A percentile compares a stretch with the other conserved stretches of the same genome.
Evolutionary conservation across 23 tunicate genomes (phyloP).

Genomic region (Phallusia fumigata): DNA sequence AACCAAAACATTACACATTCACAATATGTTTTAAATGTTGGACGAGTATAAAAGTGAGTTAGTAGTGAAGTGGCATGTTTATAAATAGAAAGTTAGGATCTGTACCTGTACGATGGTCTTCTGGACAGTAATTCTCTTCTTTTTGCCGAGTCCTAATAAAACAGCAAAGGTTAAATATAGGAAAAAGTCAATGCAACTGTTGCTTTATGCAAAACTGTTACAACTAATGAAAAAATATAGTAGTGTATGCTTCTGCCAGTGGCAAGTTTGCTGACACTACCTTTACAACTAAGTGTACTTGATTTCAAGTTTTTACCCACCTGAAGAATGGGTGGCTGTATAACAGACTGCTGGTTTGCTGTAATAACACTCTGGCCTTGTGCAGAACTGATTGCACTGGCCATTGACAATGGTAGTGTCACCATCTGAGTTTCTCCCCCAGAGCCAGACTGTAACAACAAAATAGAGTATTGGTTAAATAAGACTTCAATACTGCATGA

Average conservation of each 20-base stretch:
- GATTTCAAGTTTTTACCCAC: neutral
- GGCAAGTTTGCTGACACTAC: no score
- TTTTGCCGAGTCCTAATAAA: conserved; percentile 42
- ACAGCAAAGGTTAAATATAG: no score
- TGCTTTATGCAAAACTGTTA: no score
- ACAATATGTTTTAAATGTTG: neutral
- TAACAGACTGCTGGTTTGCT: conserved; percentile 45
- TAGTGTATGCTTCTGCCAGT: no score
- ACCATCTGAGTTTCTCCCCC: conserved; percentile 62
- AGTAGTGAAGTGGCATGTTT: neutral
- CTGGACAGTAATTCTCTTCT: conserved; percentile 63
- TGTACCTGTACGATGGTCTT: conserved; percentile 68
- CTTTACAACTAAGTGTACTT: neutral
- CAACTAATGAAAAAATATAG: no score
- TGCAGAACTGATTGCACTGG: conserved; percentile 35
- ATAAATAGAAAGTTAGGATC: neutral
- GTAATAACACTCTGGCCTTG: conserved; percentile 29
- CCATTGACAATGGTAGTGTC: conserved; percentile 62
- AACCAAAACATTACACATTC: neutral
- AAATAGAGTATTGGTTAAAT: neutral
- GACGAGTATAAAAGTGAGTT: neutral
- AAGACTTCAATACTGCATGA: neutral
- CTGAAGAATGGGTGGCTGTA: conserved; percentile 38
- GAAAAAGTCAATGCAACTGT: no score
- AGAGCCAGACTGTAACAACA: conserved; percentile 50